These are phyloP conservation scores for Crypturellus undulatus DNA, from an alignment of 2,113 vertebrate species.

Conservation along the genomic window DNA sequence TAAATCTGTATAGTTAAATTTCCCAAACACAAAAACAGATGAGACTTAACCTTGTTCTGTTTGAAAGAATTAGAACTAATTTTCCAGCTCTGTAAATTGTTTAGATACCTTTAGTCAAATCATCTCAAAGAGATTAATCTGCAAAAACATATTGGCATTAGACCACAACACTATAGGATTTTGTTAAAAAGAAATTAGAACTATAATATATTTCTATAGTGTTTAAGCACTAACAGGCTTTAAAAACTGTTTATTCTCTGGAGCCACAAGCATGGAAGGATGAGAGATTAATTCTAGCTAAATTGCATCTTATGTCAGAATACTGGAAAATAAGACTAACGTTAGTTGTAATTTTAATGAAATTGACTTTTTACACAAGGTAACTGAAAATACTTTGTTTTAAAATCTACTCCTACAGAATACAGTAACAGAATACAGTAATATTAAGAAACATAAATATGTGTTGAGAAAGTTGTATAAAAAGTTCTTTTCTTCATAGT, in stretches of 20 bases:
- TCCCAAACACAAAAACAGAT: slow-evolving; percentile 37
- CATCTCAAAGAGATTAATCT: slow-evolving; percentile 32
- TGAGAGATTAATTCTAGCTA: not conserved
- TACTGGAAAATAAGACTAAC: not conserved
- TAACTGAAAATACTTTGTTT: not conserved
- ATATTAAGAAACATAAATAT: not conserved
- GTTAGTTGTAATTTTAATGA: not conserved
- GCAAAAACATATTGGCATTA: not conserved
- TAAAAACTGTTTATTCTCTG: not conserved
- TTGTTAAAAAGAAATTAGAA: slow-evolving; percentile 32
- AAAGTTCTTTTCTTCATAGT: not conserved
- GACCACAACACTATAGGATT: not conserved
- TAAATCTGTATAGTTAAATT: slow-evolving; percentile 27
- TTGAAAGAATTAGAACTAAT: slow-evolving; percentile 48
- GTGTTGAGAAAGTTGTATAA: not conserved
- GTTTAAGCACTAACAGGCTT: not conserved
- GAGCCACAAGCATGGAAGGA: not conserved
- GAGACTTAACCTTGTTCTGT: slow-evolving; percentile 29
- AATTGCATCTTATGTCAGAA: not conserved
- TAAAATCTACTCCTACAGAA: not conserved
- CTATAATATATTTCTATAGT: slow-evolving; percentile 15
- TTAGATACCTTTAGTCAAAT: slow-evolving; percentile 9
- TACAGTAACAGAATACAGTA: not conserved
- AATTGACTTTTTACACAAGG: not conserved
- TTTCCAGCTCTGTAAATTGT: slow-evolving; percentile 29